Evolutionary conservation across 2,888 invertebrate genomes (phyloP), one percentile per base, ranked within the genome.

Genomic region (Melipona beecheii): DNA sequence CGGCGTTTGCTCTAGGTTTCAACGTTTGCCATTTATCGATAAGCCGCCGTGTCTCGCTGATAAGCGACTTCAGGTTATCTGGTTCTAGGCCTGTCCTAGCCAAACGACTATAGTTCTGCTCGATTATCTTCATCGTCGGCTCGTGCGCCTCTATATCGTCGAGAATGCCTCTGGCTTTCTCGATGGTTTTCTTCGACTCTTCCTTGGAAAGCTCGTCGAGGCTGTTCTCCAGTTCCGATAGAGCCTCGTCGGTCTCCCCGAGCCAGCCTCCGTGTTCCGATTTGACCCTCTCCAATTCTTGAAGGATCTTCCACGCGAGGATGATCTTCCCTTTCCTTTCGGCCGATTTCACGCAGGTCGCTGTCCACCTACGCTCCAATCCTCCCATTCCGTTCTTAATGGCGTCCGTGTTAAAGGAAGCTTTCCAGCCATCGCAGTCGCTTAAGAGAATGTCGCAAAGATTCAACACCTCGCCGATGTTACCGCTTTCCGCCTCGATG

Each of bases 361-460:
- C 95, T 90, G 97, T 97, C 98, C 98, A 98, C 85, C 97, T 96
- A 92, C 96, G 96, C 90, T 98, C 97, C 19, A 98, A 95, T 79
- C 96, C 96, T 74, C 97, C 96, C 73, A 97, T 96, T 0, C 97
- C 96, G 0, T 95, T 95, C 50, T 96, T 96, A 19, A 98, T 95
- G 74, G 96, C 96, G 58, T 97, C 96, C 0, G 96, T 96, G 85
- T 97, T 96, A 75, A 97, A 96, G 88, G 97, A 96, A 0, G 96
- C 96, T 91, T 97, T 97, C 94, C 96, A 96, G 0, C 96, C 95
- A 88, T 97, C 97, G 3, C 97, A 96, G 90, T 98, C 97, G 90
- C 96, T 97, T 68, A 98, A 95, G 2, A 98, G 94, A 68, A 97
- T 95, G 90, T 98, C 97, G 90, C 97, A 97, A 24, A 97, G 95